Conservation (phyloP, 92 coral and sea anemone genomes). For the Hydrozoanthus gracilis region DNA sequence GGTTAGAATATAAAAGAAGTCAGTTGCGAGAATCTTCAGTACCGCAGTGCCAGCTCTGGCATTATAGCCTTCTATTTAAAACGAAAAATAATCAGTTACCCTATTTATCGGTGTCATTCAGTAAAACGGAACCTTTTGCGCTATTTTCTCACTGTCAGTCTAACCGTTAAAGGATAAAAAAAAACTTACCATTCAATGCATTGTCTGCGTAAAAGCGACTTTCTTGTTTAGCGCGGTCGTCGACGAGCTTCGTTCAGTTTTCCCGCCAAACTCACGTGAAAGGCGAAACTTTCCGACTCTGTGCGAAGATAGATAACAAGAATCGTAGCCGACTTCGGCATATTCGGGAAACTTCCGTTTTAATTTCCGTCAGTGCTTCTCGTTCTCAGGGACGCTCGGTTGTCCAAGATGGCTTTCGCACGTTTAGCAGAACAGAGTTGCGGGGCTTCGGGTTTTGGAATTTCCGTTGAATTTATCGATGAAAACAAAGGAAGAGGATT, state of each 20-base stretch:
- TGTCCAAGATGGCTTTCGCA: conserved; percentile 39
- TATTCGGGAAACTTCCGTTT: not conserved
- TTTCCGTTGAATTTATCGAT: conserved; percentile 57
- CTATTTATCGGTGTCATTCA: no score
- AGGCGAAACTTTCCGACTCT: not conserved
- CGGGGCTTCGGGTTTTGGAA: conserved; percentile 2
- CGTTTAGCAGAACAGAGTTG: not conserved
- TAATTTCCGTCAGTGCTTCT: not conserved
- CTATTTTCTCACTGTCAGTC: not conserved
- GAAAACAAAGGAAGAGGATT: conserved; percentile 73
- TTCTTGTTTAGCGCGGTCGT: not conserved
- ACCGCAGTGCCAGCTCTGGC: no score
- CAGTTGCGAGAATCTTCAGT: no score
- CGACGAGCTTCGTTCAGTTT: not conserved
- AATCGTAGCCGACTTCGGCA: not conserved
- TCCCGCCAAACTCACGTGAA: not conserved
- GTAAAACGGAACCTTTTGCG: not conserved
- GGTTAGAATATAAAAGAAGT: no score
- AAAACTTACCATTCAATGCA: not conserved
- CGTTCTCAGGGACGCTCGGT: conserved; percentile 18
- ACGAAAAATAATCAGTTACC: no score
- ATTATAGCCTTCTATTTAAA: no score
- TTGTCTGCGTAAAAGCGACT: not conserved
- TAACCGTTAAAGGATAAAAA: no score
- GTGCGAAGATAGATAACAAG: not conserved